phyloP scores from a whole-genome alignment of 2,888 invertebrate species.

The Apocheima hispidaria region DNA sequence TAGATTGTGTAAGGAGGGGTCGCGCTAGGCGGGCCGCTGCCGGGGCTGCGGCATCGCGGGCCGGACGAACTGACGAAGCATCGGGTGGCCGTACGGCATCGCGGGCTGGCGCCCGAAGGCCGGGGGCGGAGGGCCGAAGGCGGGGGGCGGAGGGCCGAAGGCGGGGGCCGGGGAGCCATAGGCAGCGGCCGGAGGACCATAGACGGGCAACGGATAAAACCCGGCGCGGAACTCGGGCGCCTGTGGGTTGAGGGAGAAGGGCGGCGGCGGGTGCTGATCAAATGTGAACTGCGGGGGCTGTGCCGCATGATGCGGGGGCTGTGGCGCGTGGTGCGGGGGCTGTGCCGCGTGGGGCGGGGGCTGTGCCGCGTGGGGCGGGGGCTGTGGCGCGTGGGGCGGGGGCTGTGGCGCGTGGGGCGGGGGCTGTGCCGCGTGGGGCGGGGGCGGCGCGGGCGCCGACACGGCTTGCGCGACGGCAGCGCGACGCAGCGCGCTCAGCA shows the following conservation, averaged over 20 bases:
- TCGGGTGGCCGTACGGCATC: not conserved
- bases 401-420: too few species aligned
- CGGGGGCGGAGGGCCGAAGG: not conserved
- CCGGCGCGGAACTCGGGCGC: slow-evolving; percentile 33
- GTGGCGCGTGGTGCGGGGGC: not conserved
- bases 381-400: too few species aligned
- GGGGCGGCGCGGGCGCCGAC: not conserved
- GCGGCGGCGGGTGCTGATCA: not conserved
- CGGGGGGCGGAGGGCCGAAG: not conserved
- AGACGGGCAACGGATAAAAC: not conserved
- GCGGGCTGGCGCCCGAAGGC: not conserved
- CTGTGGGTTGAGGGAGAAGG: slow-evolving; percentile 27
- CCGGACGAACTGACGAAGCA: not conserved
- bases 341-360: too few species aligned
- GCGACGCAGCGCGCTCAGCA: slow-evolving; percentile 56
- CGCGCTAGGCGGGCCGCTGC: not conserved
- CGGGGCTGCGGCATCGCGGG: not conserved
- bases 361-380: not conserved
- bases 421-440: not conserved
- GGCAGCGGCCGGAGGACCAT: too few species aligned
- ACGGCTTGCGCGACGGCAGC: slow-evolving; percentile 41
- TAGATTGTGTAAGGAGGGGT: not conserved
- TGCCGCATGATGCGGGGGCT: too few species aligned
- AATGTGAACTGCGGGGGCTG: not conserved
- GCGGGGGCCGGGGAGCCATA: not conserved